These are phyloP conservation scores for Epirrhoe tristata DNA, from an alignment of 2,888 invertebrate species.

Conservation along the genomic window DNA sequence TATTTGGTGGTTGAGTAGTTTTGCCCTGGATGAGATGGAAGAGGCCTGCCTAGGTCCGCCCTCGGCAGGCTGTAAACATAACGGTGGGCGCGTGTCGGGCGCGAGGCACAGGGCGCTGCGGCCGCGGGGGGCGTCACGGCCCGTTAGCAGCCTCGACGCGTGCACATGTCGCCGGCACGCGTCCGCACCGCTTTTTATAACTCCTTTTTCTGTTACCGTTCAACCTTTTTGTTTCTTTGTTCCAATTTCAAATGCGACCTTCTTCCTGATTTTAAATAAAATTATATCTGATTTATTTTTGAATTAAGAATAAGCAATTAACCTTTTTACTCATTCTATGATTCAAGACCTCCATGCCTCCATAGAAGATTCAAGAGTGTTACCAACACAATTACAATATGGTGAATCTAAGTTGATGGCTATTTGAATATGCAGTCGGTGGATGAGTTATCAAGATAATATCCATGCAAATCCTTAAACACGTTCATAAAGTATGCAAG, in stretches of 20 bases:
- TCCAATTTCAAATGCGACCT: constrained; percentile 65
- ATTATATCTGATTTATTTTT: constrained; percentile 8
- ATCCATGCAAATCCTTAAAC: constrained; percentile 58
- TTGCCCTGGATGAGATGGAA: constrained; percentile 14
- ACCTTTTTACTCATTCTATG: background rate
- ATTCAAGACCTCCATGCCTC: constrained; percentile 41
- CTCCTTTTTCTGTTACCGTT: constrained; percentile 71
- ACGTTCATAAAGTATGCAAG: constrained; percentile 58
- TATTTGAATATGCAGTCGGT: constrained; percentile 37
- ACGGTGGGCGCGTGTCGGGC: constrained; percentile 71
- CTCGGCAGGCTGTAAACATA: constrained; percentile 58
- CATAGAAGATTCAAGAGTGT: constrained; percentile 58
- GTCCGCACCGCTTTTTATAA: constrained; percentile 76
- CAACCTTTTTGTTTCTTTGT: constrained; percentile 78
- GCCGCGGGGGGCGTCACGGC: constrained; percentile 67
- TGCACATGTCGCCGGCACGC: constrained; percentile 85
- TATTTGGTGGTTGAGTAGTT: background rate
- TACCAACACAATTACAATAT: constrained; percentile 39
- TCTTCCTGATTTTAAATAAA: constrained; percentile 19
- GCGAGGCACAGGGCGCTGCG: constrained; percentile 39
- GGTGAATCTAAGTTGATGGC: constrained; percentile 31
- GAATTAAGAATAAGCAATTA: constrained; percentile 13
- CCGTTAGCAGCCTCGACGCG: constrained; percentile 78
- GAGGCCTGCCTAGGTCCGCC: constrained; percentile 35
- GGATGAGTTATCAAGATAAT: constrained; percentile 53